phyloP scores from a whole-genome alignment of 2,113 vertebrate genomes.

The Platysternon megacephalum region DNA sequence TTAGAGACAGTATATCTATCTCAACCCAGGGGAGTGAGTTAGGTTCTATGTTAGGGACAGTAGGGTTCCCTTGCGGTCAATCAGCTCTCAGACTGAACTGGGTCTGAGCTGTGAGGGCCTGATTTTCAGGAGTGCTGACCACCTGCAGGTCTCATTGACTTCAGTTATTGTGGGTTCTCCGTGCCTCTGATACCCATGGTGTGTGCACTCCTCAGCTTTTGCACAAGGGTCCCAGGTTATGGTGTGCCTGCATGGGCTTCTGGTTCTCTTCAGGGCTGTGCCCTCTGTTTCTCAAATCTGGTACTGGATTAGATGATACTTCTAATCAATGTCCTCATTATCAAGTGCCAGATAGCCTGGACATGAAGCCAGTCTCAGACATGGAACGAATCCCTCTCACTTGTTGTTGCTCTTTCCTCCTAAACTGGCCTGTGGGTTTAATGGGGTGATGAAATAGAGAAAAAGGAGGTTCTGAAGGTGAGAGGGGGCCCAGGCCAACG shows the following conservation, averaged over 20 bases:
- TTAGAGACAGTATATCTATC: not conserved
- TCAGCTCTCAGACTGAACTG: not conserved
- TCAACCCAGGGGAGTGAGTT: not conserved
- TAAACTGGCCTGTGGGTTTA: not conserved
- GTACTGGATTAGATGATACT: not conserved
- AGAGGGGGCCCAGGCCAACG: not conserved
- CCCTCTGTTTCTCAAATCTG: not conserved
- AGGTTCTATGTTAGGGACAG: not conserved
- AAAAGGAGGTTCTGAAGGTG: not conserved
- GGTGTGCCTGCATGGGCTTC: not conserved
- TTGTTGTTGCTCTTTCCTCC: not conserved
- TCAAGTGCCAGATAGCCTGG: not conserved
- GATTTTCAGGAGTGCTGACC: not conserved
- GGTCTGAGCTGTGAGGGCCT: not conserved
- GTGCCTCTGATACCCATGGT: fast-evolving
- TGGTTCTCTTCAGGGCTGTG: not conserved
- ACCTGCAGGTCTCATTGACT: not conserved
- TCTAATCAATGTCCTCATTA: not conserved
- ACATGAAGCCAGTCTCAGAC: not conserved
- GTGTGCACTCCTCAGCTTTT: not conserved
- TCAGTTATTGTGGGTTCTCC: not conserved
- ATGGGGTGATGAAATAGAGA: not conserved
- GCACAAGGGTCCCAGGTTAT: fast-evolving
- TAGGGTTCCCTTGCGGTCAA: not conserved
- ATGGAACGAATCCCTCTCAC: not conserved